phyloP scores from a whole-genome alignment of 2,888 invertebrate genomes.

The Zygothrica quintamaculata region DNA sequence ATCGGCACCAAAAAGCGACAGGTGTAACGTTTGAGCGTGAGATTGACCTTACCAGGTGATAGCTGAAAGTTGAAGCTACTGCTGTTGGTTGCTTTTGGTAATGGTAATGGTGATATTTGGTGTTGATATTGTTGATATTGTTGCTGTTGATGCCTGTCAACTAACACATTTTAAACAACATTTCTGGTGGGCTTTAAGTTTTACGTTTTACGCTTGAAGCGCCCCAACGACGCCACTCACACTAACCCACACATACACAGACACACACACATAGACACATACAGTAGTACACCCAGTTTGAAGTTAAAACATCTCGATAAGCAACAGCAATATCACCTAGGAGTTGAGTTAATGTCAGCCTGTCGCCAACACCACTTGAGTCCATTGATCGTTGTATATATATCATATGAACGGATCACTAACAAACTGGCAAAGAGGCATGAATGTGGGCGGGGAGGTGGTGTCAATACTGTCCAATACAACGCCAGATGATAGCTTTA shows the following conservation, averaged over 20 bases:
- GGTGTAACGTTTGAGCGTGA: conserved; percentile 54
- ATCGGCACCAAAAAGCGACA: conserved; percentile 51
- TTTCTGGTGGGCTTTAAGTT: not conserved
- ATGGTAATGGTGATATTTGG: no score
- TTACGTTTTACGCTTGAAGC: not conserved
- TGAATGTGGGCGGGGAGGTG: no score
- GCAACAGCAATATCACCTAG: not conserved
- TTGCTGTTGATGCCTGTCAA: no score
- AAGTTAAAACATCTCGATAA: conserved; percentile 22
- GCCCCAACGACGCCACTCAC: conserved; percentile 3
- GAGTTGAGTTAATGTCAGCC: conserved; percentile 44
- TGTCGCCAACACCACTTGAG: conserved; percentile 71
- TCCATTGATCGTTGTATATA: conserved; percentile 44
- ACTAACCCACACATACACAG: not conserved
- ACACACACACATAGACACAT: not conserved
- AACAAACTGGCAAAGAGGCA: no score
- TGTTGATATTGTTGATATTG: no score
- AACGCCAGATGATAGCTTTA: conserved; percentile 4
- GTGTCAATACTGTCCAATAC: no score
- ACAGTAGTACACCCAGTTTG: not conserved
- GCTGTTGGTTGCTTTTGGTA: no score
- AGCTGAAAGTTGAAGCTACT: conserved; percentile 4
- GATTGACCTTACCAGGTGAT: conserved; percentile 5
- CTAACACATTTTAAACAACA: no score
- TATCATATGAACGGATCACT: conserved; percentile 51